Evolutionary conservation across 2,797 vertebrate species (phyloP), one percentile per base, ranked within the genome.

Genomic region (Rhadinocentrus ornatus): DNA sequence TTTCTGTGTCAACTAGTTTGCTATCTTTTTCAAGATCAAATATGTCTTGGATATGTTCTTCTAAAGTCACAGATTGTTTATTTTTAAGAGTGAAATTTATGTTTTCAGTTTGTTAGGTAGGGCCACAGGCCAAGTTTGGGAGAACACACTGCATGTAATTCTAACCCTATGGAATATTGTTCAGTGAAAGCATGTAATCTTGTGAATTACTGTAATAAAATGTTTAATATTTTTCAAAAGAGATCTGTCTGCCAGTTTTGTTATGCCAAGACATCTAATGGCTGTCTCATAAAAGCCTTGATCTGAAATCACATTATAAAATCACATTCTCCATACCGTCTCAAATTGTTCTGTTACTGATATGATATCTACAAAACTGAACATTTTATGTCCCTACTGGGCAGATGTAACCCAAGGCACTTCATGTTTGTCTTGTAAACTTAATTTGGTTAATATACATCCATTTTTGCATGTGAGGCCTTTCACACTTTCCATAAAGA

Each of bases 201-300:
- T 91, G 88, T 91, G 76, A 86, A 77, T 72, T 83, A 67, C 29
- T 81, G 77, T 80, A 91, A 86, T 89, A 89, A 93, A 90, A 86
- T 69, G 83, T 90, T 91, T 90, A 69, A 82, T 89, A 90, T 87
- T 91, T 91, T 92, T 92, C 77, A 88, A 87, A 87, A 70, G 65
- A 83, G 83, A 77, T 57, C 22, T 8, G 22, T 64, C 16, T 44
- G 5, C 0, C 20, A 16, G 70, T 56, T 69, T 31, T 66, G 2
- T 62, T 26, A 10, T 32, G 50, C 1, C 1, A 44, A 59, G 11
- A 32, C 26, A 27, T 9, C 15, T 8, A 24, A 55, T 26, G 18
- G 12, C 15, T 8, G 27, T 20, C 24, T 54, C 27, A 32, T 18
- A 32, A 34, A 4, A 29, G 15, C 9, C 26, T 29, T 29, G 2